A percentile compares a stretch with the other conserved stretches of the same genome.
Evolutionary conservation across 2,888 invertebrate genomes (phyloP).

Genomic region (Clistopyga incitator): DNA sequence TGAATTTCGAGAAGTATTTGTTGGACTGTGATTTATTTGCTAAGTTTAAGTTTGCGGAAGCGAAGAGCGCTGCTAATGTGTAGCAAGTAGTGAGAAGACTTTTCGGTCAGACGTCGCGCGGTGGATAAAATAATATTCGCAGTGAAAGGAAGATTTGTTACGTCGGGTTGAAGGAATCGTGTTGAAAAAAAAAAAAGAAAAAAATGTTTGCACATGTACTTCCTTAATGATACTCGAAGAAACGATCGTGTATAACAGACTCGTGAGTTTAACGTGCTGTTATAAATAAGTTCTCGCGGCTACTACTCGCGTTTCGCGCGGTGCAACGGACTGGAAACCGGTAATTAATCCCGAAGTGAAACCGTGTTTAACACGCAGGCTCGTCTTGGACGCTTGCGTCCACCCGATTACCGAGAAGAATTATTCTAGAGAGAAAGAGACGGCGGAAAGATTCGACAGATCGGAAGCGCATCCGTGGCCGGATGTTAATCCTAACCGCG

Average conservation of each 20-base stretch:
- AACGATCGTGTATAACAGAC: constrained; percentile 21
- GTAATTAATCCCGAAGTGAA: constrained; percentile 67
- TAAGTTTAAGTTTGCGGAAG: background rate
- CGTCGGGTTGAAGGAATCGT: background rate
- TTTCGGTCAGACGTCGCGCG: constrained; percentile 53
- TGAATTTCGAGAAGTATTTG: too few species aligned
- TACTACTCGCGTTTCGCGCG: constrained; percentile 48
- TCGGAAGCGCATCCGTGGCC: constrained; percentile 19
- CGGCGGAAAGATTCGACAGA: constrained; percentile 34
- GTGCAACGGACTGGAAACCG: constrained; percentile 59
- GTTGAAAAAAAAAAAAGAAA: too few species aligned
- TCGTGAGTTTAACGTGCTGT: constrained; percentile 28
- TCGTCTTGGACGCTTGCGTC: constrained; percentile 34
- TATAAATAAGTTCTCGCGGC: constrained; percentile 10
- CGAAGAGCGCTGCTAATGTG: constrained; percentile 7
- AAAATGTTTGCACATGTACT: background rate
- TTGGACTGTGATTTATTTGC: background rate
- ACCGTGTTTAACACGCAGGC: constrained; percentile 49
- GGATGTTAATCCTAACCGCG: constrained; percentile 54
- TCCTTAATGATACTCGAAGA: background rate
- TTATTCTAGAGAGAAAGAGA: background rate
- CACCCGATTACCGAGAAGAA: background rate
- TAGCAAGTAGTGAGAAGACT: constrained; percentile 55
- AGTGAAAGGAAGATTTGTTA: constrained; percentile 23
- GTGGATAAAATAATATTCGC: background rate